These are phyloP conservation scores for Pipa parva DNA, from an alignment of 2,113 vertebrate species.

Conservation along the genomic window DNA sequence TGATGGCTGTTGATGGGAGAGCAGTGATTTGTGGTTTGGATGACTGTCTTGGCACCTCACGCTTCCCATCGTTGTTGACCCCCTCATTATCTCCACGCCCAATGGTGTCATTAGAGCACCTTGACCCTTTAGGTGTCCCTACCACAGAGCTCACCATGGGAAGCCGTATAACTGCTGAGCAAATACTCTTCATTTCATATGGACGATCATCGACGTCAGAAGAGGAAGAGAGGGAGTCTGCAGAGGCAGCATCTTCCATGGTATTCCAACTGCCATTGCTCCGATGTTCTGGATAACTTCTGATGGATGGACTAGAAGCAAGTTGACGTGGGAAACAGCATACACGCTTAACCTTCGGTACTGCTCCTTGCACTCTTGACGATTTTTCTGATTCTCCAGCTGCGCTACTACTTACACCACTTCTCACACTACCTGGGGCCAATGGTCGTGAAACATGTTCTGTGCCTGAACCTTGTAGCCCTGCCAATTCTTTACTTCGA, in stretches of 20 bases:
- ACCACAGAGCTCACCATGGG: slow-evolving; percentile 54
- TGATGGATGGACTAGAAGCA: neutral
- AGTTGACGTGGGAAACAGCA: slow-evolving; percentile 45
- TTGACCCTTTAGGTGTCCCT: slow-evolving; percentile 15
- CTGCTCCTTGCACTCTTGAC: slow-evolving; percentile 25
- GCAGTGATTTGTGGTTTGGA: slow-evolving; percentile 49
- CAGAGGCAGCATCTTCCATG: slow-evolving; percentile 54
- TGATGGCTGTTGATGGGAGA: slow-evolving; percentile 26
- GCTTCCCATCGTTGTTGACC: slow-evolving; percentile 16
- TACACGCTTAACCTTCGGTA: slow-evolving; percentile 30
- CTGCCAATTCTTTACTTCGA: slow-evolving; percentile 59
- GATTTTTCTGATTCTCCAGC: slow-evolving; percentile 35
- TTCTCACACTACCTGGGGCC: slow-evolving; percentile 47
- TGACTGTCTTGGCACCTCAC: slow-evolving; percentile 20
- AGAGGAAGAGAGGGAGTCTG: slow-evolving; percentile 58
- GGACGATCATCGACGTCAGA: slow-evolving; percentile 60
- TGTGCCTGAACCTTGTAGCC: slow-evolving; percentile 59
- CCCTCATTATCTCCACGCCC: neutral
- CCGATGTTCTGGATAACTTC: slow-evolving; percentile 36
- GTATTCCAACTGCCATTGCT: slow-evolving; percentile 61
- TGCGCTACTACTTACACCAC: slow-evolving; percentile 60
- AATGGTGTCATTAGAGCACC: slow-evolving; percentile 25
- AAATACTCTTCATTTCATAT: slow-evolving; percentile 47
- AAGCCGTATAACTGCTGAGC: slow-evolving; percentile 48
- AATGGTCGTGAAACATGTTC: slow-evolving; percentile 32